A percentile compares a stretch with the other conserved stretches of the same genome.
phyloP scores from a whole-genome alignment of 2,797 vertebrate genomes.

The Rhinatrema bivittatum region DNA sequence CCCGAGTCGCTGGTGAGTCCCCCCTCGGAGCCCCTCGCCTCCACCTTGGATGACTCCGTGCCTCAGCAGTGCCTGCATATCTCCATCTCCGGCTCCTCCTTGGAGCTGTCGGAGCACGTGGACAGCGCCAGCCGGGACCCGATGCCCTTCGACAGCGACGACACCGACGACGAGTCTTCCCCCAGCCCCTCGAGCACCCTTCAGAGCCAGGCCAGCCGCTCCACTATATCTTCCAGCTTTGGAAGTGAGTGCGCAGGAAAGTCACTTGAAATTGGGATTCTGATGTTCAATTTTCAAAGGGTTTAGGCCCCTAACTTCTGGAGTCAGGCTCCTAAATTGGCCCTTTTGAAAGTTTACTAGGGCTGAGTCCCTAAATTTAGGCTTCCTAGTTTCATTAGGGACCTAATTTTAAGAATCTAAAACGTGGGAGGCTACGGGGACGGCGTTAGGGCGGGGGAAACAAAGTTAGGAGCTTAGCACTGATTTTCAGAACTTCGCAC shows the following conservation, averaged over 20 bases:
- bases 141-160: conserved; percentile 92
- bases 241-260: conserved; percentile 70
- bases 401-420: no score
- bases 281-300: no score
- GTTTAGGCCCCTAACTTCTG: no score
- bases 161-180: conserved; percentile 90
- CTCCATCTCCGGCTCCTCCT: conserved; percentile 84
- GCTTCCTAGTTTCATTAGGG: no score
- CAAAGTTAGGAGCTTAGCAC: no score
- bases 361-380: no score
- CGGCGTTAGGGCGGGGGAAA: no score
- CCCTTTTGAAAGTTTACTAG: no score
- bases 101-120: conserved; percentile 69
- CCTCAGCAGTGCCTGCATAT: conserved; percentile 86
- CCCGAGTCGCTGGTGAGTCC: conserved; percentile 25
- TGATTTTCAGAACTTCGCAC: no score
- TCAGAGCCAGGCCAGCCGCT: conserved; percentile 94
- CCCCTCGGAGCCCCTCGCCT: conserved; percentile 2
- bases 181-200: conserved; percentile 92
- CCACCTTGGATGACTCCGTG: conserved; percentile 18
- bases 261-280: background rate
- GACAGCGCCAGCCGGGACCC: conserved; percentile 67
- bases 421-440: no score
- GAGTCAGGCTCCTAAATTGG: no score
- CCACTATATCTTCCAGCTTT: conserved; percentile 92